Base-by-base conservation (phyloP, 1,140 invertebrate species). In the Eupristina koningsbergeri region DNA sequence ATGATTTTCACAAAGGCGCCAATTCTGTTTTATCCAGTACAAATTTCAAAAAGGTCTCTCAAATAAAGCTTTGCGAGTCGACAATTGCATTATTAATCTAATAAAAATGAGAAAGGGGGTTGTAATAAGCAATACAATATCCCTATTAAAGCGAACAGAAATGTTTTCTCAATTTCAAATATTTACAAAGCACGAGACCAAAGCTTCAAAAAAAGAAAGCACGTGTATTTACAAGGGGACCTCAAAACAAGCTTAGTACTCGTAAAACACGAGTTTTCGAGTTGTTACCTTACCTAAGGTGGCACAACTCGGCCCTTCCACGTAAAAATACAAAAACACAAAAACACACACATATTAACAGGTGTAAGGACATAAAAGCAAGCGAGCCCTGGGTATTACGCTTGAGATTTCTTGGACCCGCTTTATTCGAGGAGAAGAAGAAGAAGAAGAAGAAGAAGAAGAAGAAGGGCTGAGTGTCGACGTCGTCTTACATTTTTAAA, bases 401-500 rank as follows among this genome's bases (percentile, higher is more conserved):
- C 5, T 2, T 31, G 31, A 5, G 80, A 17, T 74, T 81, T 71
- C 39, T 82, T 26, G 76, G 64, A 83, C 75, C 36, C 9, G 67
- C 15, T n/a, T n/a, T n/a, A n/a, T n/a, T n/a, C n/a, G n/a, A 2
- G 63, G 17, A 75, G 47, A 13, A 34, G 67, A 69, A 31, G 22
- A 29, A 50, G 6, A 53, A 6, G 22, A 36, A 2, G 63, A 19
- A 75, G 47, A 13, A 34, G 67, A 69, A 31, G 22, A 29, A 50
- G 6, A 53, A 6, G 22, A 36, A 69, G 26, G 13, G 34, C 82
- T 50, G 63, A 84, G 71, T 71, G n/a, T n/a, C n/a, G n/a, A n/a
- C 71, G 77, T 53, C 77, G 76, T 80, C 83, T 45, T 84, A 77
- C 50, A 84, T 84, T 84, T 80, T 84, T 84, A 69, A 84, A 69